Evolutionary conservation across 1,140 invertebrate species (phyloP), one percentile per base, ranked within the genome.

Genomic region (Drosophila ironensis): DNA sequence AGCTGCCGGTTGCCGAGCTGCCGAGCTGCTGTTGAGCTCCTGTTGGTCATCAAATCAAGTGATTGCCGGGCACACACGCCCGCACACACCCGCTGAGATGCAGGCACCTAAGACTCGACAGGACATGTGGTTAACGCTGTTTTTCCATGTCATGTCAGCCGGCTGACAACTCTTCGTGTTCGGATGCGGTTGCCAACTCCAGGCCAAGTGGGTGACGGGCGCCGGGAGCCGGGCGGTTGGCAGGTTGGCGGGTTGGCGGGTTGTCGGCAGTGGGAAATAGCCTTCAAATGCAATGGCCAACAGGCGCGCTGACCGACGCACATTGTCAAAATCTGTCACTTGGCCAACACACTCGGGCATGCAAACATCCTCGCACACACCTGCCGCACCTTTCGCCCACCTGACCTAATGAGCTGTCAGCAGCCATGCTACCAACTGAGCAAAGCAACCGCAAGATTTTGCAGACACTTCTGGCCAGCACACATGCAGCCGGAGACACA

Each of bases 241-340:
- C 28, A 30, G 37, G 56, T 16, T 3, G 51, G 19, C 2, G 4
- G 4, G 50, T 2, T 12, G 8, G 35, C 2, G 6, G 7, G 24
- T 0, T 11, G 17, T n/a, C n/a, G 17, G 16, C 24, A 20, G 16
- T 22, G 22, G 22, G 12, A 44, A 16, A 38, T 47, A 69, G 72
- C 20, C 66, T 66, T 72, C 74, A 77, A 61, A 70, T 75, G 71
- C 72, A 64, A 41, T 38, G 37, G 54, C 51, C 54, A 27, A 22
- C 41, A 11, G 25, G 19, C 44, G 19, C 44, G 24, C 52, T 30
- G 44, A 51, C 52, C 57, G 44, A 70, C 59, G 37, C 68, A 77
- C 68, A 72, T 77, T 68, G 67, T 77, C 73, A 78, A 77, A 77
- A 77, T 72, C 61, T 61, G 60, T 77, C 68, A 78, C 54, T 72